These are phyloP conservation scores for Argyrosomus japonicus DNA, from an alignment of 2,113 vertebrate species.

Conservation along the genomic window DNA sequence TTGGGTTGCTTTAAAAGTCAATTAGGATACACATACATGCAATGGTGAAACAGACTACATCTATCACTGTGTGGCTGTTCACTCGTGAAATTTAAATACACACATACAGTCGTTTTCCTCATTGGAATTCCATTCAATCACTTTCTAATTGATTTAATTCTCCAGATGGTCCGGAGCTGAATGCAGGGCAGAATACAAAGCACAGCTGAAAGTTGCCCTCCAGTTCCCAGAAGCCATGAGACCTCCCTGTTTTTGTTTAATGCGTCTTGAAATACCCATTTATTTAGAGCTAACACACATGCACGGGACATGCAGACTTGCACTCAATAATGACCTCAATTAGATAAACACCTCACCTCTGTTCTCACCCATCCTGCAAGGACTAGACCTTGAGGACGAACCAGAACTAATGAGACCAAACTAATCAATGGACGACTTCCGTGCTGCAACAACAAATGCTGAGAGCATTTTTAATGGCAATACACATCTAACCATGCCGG, in stretches of 20 bases:
- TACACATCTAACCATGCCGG: slow-evolving; percentile 10
- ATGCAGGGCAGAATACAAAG: slow-evolving; percentile 39
- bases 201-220: slow-evolving; percentile 31
- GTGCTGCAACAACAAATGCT: slow-evolving; percentile 4
- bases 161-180: slow-evolving; percentile 62
- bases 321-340: slow-evolving; percentile 22
- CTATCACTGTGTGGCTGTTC: slow-evolving; percentile 10
- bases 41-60: background rate
- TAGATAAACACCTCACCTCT: slow-evolving; percentile 51
- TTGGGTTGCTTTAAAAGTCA: slow-evolving; percentile 45
- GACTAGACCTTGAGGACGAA: slow-evolving; percentile 25
- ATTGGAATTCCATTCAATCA: slow-evolving; percentile 56
- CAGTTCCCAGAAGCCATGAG: slow-evolving; percentile 28
- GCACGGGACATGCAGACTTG: slow-evolving; percentile 32
- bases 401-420: slow-evolving; percentile 46
- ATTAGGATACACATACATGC: slow-evolving; percentile 25
- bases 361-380: slow-evolving; percentile 15
- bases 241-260: slow-evolving; percentile 39
- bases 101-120: slow-evolving; percentile 14
- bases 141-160: slow-evolving; percentile 67
- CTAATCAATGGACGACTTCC: slow-evolving; percentile 58
- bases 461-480: slow-evolving; percentile 44
- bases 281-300: slow-evolving; percentile 22
- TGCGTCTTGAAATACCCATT: slow-evolving; percentile 46
- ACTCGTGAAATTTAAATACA: slow-evolving; percentile 9